Evolutionary conservation across 2,888 invertebrate species (phyloP).

Genomic region (Tuta absoluta): DNA sequence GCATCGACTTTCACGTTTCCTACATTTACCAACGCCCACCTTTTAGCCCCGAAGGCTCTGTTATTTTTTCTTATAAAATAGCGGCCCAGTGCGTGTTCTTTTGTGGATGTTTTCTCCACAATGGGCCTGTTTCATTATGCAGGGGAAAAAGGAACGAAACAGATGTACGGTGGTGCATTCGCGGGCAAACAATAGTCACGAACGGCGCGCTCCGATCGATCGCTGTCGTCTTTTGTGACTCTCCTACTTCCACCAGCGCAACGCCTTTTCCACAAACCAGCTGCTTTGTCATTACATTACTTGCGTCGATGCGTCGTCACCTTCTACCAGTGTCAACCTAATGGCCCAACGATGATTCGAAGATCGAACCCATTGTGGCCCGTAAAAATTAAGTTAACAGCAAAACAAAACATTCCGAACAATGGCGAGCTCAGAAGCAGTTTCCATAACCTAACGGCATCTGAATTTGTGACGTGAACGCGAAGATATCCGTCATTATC

Average conservation of each 20-base stretch:
- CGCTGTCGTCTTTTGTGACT: constrained; percentile 67
- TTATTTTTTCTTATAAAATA: constrained; percentile 76
- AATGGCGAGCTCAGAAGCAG: constrained; percentile 60
- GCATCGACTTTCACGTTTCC: constrained; percentile 75
- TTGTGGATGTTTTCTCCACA: constrained; percentile 74
- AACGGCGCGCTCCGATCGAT: constrained; percentile 64
- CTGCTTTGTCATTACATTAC: constrained; percentile 55
- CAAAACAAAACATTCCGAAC: constrained; percentile 46
- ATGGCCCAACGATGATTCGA: constrained; percentile 37
- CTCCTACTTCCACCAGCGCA: constrained; percentile 46
- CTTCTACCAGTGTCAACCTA: constrained; percentile 33
- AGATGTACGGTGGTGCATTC: constrained; percentile 76
- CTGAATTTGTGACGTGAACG: constrained; percentile 56
- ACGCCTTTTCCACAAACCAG: constrained; percentile 45
- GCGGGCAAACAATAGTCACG: constrained; percentile 74
- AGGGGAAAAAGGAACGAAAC: constrained; percentile 76
- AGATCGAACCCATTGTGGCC: constrained; percentile 1
- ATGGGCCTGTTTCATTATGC: constrained; percentile 77
- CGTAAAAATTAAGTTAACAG: constrained; percentile 19
- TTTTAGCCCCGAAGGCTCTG: constrained; percentile 64
- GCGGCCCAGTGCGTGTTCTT: constrained; percentile 71
- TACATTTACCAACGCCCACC: constrained; percentile 71
- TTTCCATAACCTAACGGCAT: constrained; percentile 69
- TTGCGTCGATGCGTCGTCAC: constrained; percentile 31
- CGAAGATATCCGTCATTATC: constrained; percentile 48